These are phyloP conservation scores for Drosophila mulleri DNA, from an alignment of 2,888 invertebrate genomes.

Conservation along the genomic window DNA sequence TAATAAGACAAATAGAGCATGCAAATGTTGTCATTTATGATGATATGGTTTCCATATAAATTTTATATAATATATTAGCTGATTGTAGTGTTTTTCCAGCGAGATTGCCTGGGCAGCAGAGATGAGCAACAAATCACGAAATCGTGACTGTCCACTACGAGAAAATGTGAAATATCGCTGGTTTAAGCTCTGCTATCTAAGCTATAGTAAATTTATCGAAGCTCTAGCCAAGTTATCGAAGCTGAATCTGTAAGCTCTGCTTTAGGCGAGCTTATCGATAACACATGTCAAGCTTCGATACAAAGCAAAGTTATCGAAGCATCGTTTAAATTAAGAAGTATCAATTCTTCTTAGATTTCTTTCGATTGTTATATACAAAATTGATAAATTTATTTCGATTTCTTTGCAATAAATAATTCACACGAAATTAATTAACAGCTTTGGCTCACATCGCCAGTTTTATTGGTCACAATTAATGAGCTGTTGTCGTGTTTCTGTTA, in stretches of 20 bases:
- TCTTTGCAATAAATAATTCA: background rate
- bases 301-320: background rate
- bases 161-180: too few relatives aligned
- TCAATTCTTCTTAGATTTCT: background rate
- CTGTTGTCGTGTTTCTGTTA: slow-evolving; percentile 57
- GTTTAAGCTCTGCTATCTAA: too few relatives aligned
- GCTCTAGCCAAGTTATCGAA: background rate
- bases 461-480: slow-evolving; percentile 53
- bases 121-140: slow-evolving; percentile 20
- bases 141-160: background rate
- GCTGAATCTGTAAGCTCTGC: background rate
- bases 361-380: background rate
- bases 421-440: background rate
- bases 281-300: accelerated
- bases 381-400: background rate
- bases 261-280: background rate
- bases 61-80: slow-evolving; percentile 43
- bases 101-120: slow-evolving; percentile 6
- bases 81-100: slow-evolving; percentile 49
- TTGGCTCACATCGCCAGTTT: slow-evolving; percentile 28
- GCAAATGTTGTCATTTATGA: slow-evolving; percentile 16
- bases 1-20: slow-evolving; percentile 18
- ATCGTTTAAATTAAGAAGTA: too few relatives aligned
- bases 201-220: too few relatives aligned
- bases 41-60: background rate